Evolutionary conservation across 2,797 vertebrate species (phyloP).

Genomic region (Nannoperca australis): DNA sequence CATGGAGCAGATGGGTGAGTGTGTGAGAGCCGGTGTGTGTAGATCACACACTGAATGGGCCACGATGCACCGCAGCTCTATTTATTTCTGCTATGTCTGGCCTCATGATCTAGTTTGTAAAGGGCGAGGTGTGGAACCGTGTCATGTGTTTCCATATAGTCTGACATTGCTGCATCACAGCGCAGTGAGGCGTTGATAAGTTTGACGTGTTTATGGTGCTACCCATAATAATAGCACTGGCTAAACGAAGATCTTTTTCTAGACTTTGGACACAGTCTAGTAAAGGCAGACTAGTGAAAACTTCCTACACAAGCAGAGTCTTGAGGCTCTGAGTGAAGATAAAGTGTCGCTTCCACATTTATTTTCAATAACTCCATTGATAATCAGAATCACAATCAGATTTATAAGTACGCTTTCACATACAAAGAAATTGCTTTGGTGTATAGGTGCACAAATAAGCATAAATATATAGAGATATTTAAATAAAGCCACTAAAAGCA

Average conservation of each 20-base stretch:
- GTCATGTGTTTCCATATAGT: slow-evolving; percentile 15
- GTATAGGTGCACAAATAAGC: too few species aligned
- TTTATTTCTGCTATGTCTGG: neutral
- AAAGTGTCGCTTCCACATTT: neutral
- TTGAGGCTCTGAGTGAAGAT: neutral
- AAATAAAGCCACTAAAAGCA: too few species aligned
- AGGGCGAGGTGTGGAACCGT: neutral
- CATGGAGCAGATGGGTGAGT: slow-evolving; percentile 94
- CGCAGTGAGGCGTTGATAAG: slow-evolving; percentile 10
- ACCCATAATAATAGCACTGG: slow-evolving; percentile 27
- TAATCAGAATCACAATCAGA: too few species aligned
- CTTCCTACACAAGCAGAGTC: neutral
- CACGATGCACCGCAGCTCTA: neutral
- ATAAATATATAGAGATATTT: too few species aligned
- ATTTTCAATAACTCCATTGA: neutral
- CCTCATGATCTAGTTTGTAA: slow-evolving; percentile 9
- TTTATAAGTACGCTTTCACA: too few species aligned
- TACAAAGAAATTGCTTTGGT: too few species aligned
- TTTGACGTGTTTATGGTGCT: slow-evolving; percentile 6
- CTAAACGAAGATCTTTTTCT: slow-evolving; percentile 34
- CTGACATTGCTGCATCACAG: neutral
- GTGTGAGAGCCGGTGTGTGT: neutral
- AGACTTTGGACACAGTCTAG: neutral
- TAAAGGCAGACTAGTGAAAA: neutral
- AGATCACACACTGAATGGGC: neutral